These are phyloP conservation scores for Dolichotis patagonum DNA, from an alignment of 2,113 vertebrate species.

Conservation along the genomic window DNA sequence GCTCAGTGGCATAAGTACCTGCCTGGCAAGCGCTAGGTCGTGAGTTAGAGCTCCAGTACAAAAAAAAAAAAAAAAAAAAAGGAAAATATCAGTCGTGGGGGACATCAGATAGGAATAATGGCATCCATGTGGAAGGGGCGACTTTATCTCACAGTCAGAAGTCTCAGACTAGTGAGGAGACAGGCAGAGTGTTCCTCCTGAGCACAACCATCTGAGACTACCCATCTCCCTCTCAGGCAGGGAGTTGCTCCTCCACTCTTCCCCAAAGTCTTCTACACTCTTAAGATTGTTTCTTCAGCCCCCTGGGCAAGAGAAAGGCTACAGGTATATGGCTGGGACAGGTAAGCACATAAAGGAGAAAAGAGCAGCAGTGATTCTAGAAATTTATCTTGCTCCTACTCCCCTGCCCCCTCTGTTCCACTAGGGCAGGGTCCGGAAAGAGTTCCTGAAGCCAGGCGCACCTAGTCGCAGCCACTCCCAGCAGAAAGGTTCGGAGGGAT, in stretches of 20 bases:
- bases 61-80: too few relatives aligned
- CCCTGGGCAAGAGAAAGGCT: neutral
- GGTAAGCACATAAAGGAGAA: neutral
- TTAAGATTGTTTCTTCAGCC: neutral
- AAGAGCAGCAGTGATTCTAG: neutral
- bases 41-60: too few relatives aligned
- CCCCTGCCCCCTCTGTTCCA: neutral
- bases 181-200: fast-evolving
- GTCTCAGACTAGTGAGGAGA: neutral
- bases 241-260: neutral
- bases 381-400: neutral
- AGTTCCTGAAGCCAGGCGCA: neutral
- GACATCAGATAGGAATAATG: neutral
- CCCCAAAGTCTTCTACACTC: neutral
- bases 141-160: neutral
- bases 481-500: neutral
- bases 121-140: too few relatives aligned
- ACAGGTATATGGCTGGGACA: neutral
- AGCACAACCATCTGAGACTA: neutral
- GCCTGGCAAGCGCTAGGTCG: too few relatives aligned
- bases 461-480: neutral
- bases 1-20: too few relatives aligned
- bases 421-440: neutral
- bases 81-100: neutral
- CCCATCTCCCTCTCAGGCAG: neutral